Evolutionary conservation across 2,888 invertebrate genomes (phyloP), one percentile per base, ranked within the genome.

Genomic region (Schizaphis graminum): DNA sequence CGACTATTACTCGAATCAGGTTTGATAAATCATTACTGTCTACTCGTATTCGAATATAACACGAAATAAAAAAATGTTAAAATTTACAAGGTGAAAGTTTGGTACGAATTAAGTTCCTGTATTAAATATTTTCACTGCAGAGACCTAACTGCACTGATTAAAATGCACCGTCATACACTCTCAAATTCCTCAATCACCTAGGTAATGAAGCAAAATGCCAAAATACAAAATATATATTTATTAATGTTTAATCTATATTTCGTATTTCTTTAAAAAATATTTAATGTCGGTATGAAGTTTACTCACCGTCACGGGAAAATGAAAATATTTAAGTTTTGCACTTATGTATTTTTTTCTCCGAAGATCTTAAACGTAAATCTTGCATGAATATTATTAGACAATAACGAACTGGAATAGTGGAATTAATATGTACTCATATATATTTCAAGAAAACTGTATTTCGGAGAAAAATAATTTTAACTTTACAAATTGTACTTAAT

Each of bases 21-120:
- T 91, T 53, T 56, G 35, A 91, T 91, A 84, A 91, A 84, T 90
- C 41, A 91, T 49, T 24, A 53, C 41, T 5, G 56, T 56, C 88
- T 35, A 87, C 53, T n/a, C 21, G 21, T 53, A 86, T 49, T 86
- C 47, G 28, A 47, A 28, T 49, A 49, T 47, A 47, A n/a, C n/a
- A 26, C 16, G 0, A 86, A 13, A 86, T 47, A 16, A 28, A 86
- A 47, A 7, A 86, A 28, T n/a, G 28, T 4, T 28, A 84, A 16
- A 35, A 77, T 84, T 28, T 47, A 86, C 44, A 16, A 86, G 44
- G 47, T 86, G 86, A 86, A 86, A 28, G 86, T 28, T 44, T 86
- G 7, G 16, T 86, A 86, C 28, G 44, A 86, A 44, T 86, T 44
- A 44, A 44, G 86, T 86, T 86, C 26, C 11, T 11, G 24, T 26